phyloP scores from a whole-genome alignment of 2,888 invertebrate genomes.

The Cremastobaeus sp. region DNA sequence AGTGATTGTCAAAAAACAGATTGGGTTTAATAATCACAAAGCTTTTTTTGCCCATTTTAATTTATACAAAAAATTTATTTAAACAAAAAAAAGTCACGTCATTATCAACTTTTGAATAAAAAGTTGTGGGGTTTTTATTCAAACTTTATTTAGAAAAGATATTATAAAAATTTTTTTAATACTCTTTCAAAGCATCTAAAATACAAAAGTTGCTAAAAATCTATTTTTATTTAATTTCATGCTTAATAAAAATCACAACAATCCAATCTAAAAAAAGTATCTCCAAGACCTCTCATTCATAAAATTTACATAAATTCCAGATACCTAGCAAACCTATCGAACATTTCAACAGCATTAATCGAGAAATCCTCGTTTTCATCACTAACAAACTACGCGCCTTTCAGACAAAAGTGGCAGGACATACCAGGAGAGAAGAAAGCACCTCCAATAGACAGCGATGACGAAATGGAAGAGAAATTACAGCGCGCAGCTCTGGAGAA shows the following conservation, averaged over 20 bases:
- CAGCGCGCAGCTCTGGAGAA: slow-evolving; percentile 75
- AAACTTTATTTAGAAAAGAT: no score
- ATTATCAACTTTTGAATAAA: no score
- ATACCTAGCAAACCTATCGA: slow-evolving; percentile 67
- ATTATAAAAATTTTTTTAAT: no score
- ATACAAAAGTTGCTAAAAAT: no score
- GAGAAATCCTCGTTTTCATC: slow-evolving; percentile 43
- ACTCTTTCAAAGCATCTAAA: no score
- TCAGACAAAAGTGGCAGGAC: slow-evolving; percentile 78
- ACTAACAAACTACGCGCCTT: slow-evolving; percentile 53
- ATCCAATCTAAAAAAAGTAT: background rate
- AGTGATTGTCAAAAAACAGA: slow-evolving; percentile 8
- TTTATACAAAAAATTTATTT: no score
- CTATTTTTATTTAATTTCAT: slow-evolving; percentile 2
- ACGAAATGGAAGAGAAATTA: slow-evolving; percentile 77
- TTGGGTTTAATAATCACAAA: no score
- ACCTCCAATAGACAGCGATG: slow-evolving; percentile 68
- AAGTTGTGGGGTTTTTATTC: no score
- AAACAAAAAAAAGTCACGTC: no score
- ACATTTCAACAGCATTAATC: slow-evolving; percentile 55
- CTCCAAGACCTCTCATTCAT: background rate
- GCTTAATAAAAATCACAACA: background rate
- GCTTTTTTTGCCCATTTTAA: no score
- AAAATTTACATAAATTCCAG: slow-evolving; percentile 40
- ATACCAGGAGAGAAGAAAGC: slow-evolving; percentile 79